These are phyloP conservation scores for Dicyrtoma fusca DNA, from an alignment of 2,888 invertebrate species.

Conservation along the genomic window DNA sequence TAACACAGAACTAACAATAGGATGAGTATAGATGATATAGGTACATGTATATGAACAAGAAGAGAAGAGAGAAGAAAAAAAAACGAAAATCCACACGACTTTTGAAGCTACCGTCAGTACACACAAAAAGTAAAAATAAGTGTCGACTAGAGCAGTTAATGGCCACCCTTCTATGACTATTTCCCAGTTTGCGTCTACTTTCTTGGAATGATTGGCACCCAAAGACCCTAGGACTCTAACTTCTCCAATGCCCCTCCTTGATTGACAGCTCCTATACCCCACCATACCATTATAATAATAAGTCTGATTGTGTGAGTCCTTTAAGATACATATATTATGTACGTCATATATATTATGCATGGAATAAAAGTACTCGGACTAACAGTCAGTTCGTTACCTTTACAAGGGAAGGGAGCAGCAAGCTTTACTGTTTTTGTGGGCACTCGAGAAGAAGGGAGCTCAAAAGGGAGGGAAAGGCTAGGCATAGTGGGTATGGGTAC, in stretches of 20 bases:
- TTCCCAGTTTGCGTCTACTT: conserved; percentile 17
- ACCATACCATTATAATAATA: conserved; percentile 20
- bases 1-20: no score
- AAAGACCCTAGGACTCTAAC: conserved; percentile 22
- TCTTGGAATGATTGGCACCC: conserved; percentile 27
- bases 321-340: background rate
- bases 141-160: conserved; percentile 23
- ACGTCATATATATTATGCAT: background rate
- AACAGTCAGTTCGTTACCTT: background rate
- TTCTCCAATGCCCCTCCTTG: conserved; percentile 27
- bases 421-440: no score
- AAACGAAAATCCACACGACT: conserved; percentile 2
- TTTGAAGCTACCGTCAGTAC: background rate
- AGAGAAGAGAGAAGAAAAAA: background rate
- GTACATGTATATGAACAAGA: background rate
- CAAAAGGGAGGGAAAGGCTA: background rate
- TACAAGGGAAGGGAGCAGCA: background rate
- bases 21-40: no score
- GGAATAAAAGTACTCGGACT: background rate
- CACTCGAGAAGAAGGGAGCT: background rate
- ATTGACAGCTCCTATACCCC: conserved; percentile 29
- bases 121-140: conserved; percentile 20
- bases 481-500: background rate
- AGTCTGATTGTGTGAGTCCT: background rate
- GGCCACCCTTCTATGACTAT: conserved; percentile 21